phyloP scores from a whole-genome alignment of 2,888 invertebrate species.

The Rhagonycha fulva region DNA sequence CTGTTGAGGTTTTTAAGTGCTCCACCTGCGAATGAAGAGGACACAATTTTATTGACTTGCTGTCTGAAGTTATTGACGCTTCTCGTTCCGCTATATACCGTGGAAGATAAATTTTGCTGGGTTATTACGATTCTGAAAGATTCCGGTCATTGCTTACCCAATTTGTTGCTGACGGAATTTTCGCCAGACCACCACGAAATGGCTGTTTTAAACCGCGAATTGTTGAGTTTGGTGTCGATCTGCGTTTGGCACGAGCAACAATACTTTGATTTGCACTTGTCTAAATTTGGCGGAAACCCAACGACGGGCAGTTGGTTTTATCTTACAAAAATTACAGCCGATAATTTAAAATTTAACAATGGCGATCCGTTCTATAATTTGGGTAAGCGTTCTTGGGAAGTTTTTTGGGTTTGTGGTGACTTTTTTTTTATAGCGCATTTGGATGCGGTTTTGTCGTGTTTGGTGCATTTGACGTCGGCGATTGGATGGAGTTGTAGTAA shows the following conservation, averaged over 20 bases:
- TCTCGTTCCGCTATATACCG: constrained; percentile 44
- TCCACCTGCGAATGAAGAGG: constrained; percentile 68
- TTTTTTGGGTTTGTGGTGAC: neutral
- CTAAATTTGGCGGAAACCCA: constrained; percentile 16
- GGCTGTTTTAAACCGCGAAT: constrained; percentile 47
- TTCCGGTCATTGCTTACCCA: constrained; percentile 41
- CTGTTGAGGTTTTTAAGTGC: constrained; percentile 65
- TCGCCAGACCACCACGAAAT: constrained; percentile 38
- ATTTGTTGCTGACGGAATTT: constrained; percentile 42
- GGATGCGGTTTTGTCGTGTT: constrained; percentile 56
- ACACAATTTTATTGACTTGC: constrained; percentile 62
- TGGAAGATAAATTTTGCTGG: constrained; percentile 43
- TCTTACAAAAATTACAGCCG: constrained; percentile 56
- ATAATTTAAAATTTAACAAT: constrained; percentile 58
- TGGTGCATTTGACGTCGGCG: constrained; percentile 57
- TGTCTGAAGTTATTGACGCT: constrained; percentile 49
- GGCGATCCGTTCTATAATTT: constrained; percentile 62
- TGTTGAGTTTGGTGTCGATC: constrained; percentile 49
- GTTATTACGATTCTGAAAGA: constrained; percentile 46
- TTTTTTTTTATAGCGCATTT: constrained; percentile 54
- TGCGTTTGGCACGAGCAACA: constrained; percentile 49
- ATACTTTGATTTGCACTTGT: constrained; percentile 33
- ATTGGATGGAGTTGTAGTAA: constrained; percentile 56
- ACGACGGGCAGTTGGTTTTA: constrained; percentile 51
- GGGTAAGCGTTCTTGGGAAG: constrained; percentile 46